Base-by-base conservation (phyloP, 2,888 invertebrate genomes). In the Xylophagus ater region DNA sequence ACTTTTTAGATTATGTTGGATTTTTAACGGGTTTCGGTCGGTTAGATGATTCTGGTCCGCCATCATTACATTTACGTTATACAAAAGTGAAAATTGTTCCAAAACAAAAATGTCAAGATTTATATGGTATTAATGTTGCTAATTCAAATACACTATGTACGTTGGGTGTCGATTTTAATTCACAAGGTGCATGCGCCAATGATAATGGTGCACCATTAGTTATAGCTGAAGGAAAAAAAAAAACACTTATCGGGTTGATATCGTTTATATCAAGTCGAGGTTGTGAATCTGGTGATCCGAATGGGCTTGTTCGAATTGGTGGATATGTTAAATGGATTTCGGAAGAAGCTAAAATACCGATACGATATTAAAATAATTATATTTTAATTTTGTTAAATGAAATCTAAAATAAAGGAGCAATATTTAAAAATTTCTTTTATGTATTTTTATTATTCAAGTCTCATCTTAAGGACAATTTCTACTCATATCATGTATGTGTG, bases 151-250 rank as follows among this genome's bases (percentile, higher is more conserved):
- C 32, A 8, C 21, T 43, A 12, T 39, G 38, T 19, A 31, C 38
- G 7, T 4, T 33, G 9, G 37, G 37, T 33, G 3, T n/a, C 2
- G 26, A 25, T 12, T 9, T 34, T 12, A 26, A 33, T 33, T 8
- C 24, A 3, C 39, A 43, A 28, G 33, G 38, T 25, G 33, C 38
- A 8, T 39, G 38, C 19, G 28, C 38, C 5, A 33, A 33, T 20
- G 38, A 39, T 26, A 33, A 32, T 19, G 38, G 38, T 2, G 32
- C 32, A 31, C 33, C 38, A 13, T 19, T 39, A 4, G 25, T 39
- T 3, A 19, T 39, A 4, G 14, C 25, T 17, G 33, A 33, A 19
- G 34, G 33, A 19, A 24, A 25, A 3, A 12, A 13, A 8, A 26
- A 33, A 8, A 39, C 14, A 4, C 33, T 33, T 1, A 39, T 39